phyloP scores from a whole-genome alignment of 2,113 vertebrate species.

The Stictonetta naevosa region DNA sequence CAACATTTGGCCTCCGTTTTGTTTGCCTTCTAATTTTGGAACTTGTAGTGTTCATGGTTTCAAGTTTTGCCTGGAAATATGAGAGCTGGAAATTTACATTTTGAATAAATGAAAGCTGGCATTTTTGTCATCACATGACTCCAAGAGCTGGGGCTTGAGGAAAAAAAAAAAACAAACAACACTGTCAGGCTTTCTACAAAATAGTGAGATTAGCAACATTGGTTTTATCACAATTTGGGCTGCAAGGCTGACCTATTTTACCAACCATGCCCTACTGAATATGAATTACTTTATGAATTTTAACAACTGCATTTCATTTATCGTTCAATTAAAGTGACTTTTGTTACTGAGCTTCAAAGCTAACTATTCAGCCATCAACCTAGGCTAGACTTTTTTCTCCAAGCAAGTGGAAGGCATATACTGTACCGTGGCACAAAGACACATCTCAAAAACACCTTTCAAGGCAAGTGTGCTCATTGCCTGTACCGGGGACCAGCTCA shows the following conservation, averaged over 20 bases:
- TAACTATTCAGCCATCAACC: not conserved
- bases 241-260: slow-evolving; percentile 59
- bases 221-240: slow-evolving; percentile 51
- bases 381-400: not conserved
- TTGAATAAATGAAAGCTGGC: slow-evolving; percentile 64
- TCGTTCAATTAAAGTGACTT: slow-evolving; percentile 33
- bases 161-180: slow-evolving; percentile 51
- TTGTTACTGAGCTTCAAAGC: not conserved
- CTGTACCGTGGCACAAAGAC: not conserved
- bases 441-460: not conserved
- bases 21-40: slow-evolving; percentile 73
- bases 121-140: slow-evolving; percentile 67
- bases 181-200: slow-evolving; percentile 49
- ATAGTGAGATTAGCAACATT: slow-evolving; percentile 46
- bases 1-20: slow-evolving; percentile 61
- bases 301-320: slow-evolving; percentile 51
- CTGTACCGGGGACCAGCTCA: not conserved
- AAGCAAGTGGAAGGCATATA: not conserved
- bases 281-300: slow-evolving; percentile 59
- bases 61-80: slow-evolving; percentile 65
- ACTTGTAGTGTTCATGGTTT: slow-evolving; percentile 44
- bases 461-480: not conserved
- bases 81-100: slow-evolving; percentile 66
- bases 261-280: slow-evolving; percentile 52
- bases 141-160: slow-evolving; percentile 48